A percentile compares a stretch with the other conserved stretches of the same genome.
Conservation (phyloP, 2,888 invertebrate species). For the Dicycla oo region DNA sequence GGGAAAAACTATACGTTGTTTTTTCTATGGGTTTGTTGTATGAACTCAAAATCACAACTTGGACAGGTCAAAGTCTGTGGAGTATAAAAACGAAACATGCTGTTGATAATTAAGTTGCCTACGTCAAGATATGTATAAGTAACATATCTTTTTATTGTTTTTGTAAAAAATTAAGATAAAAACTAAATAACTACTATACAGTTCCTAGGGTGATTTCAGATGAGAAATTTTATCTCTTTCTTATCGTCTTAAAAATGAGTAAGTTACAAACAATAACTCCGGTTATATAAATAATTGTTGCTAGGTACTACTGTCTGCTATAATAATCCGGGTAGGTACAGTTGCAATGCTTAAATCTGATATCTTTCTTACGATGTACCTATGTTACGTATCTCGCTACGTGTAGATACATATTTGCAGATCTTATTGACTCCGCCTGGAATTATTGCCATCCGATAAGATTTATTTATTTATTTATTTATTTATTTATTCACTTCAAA, state of each 20-base stretch:
- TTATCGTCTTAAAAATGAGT: constrained; percentile 24
- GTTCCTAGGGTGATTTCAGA: constrained; percentile 7
- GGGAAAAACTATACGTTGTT: too few relatives aligned
- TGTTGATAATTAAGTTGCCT: constrained; percentile 7
- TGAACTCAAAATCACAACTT: too few relatives aligned
- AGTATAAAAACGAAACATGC: not conserved
- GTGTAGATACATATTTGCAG: constrained; percentile 40
- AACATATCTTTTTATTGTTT: not conserved
- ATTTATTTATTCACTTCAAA: too few relatives aligned
- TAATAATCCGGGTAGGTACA: constrained; percentile 4
- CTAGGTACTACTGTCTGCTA: not conserved
- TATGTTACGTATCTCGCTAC: not conserved
- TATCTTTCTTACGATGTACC: constrained; percentile 23
- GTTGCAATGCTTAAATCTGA: constrained; percentile 28
- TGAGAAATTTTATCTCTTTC: constrained; percentile 26
- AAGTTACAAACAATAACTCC: not conserved
- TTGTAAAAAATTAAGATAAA: constrained; percentile 1
- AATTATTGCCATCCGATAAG: constrained; percentile 56
- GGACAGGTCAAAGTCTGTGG: too few relatives aligned
- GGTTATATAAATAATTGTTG: constrained; percentile 11
- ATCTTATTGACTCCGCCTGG: constrained; percentile 42
- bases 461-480: too few relatives aligned
- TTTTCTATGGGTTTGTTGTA: too few relatives aligned
- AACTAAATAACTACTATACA: not conserved
- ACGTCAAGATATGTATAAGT: not conserved